phyloP scores from a whole-genome alignment of 2,797 vertebrate genomes.

The Oceanodroma leucorhoa region DNA sequence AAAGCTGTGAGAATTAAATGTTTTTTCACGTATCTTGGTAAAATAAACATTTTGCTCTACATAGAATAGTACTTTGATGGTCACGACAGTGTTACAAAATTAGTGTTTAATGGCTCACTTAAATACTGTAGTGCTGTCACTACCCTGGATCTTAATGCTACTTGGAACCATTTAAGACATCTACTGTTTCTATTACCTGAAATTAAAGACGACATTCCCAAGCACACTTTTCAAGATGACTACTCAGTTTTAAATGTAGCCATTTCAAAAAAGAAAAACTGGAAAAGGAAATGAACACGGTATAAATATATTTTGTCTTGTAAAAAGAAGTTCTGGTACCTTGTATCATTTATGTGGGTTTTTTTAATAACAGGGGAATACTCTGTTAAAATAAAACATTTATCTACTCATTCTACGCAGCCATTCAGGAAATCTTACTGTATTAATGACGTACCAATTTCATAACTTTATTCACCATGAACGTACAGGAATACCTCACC shows the following conservation, averaged over 20 bases:
- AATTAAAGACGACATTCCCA: not conserved
- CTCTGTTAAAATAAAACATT: not conserved
- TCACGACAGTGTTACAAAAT: not conserved
- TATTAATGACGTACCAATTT: not conserved
- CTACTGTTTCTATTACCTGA: not conserved
- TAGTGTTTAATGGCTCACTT: not conserved
- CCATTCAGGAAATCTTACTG: not conserved
- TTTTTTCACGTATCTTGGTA: not conserved
- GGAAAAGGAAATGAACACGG: not conserved
- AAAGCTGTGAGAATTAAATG: not conserved
- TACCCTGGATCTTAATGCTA: not conserved
- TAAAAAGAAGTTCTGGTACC: not conserved
- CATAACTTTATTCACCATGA: not conserved
- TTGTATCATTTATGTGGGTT: not conserved
- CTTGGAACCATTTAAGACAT: not conserved
- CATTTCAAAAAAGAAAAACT: not conserved
- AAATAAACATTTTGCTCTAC: not conserved
- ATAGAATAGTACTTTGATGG: not conserved
- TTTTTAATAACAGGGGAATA: not conserved
- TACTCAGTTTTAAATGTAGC: not conserved
- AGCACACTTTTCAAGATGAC: not conserved
- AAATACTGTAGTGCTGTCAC: not conserved
- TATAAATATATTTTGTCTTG: not conserved
- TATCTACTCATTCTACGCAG: not conserved
- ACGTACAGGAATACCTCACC: not conserved